Evolutionary conservation across 2,888 invertebrate genomes (phyloP).

Genomic region (Galerucella calmariensis): DNA sequence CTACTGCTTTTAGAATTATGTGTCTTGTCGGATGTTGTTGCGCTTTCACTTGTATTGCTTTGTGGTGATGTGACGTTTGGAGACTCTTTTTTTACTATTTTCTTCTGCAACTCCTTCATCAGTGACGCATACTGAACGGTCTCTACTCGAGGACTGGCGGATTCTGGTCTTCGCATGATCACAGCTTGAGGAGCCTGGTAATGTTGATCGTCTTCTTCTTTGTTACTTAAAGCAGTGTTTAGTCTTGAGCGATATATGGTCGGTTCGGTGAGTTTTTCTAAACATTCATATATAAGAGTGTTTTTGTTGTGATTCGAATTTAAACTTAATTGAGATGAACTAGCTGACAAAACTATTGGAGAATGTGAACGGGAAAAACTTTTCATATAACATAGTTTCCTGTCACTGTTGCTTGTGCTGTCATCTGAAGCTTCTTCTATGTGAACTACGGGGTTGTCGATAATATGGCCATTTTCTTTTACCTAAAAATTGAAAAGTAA

Average conservation of each 20-base stretch:
- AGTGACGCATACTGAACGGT: slow-evolving; percentile 67
- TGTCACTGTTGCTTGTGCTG: slow-evolving; percentile 62
- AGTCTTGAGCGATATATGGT: slow-evolving; percentile 63
- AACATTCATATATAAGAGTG: slow-evolving; percentile 64
- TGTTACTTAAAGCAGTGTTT: slow-evolving; percentile 60
- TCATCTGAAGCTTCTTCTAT: slow-evolving; percentile 65
- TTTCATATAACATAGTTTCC: slow-evolving; percentile 66
- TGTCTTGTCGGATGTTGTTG: slow-evolving; percentile 58
- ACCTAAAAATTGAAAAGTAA: slow-evolving; percentile 41
- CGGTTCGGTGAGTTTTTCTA: slow-evolving; percentile 65
- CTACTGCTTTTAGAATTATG: slow-evolving; percentile 58
- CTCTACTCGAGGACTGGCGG: slow-evolving; percentile 61
- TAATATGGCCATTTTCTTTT: slow-evolving; percentile 53
- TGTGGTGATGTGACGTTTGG: slow-evolving; percentile 57
- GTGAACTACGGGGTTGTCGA: slow-evolving; percentile 65
- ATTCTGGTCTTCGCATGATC: slow-evolving; percentile 55
- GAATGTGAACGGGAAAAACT: slow-evolving; percentile 67
- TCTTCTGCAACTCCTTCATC: slow-evolving; percentile 66
- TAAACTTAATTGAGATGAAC: slow-evolving; percentile 64
- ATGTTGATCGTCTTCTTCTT: slow-evolving; percentile 50
- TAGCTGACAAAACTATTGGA: slow-evolving; percentile 65
- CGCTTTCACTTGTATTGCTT: slow-evolving; percentile 57
- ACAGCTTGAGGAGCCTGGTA: slow-evolving; percentile 59
- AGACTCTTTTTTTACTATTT: slow-evolving; percentile 63
- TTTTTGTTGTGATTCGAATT: slow-evolving; percentile 48